phyloP scores from a whole-genome alignment of 2,888 invertebrate species.

The Tuberolachnus salignus region DNA sequence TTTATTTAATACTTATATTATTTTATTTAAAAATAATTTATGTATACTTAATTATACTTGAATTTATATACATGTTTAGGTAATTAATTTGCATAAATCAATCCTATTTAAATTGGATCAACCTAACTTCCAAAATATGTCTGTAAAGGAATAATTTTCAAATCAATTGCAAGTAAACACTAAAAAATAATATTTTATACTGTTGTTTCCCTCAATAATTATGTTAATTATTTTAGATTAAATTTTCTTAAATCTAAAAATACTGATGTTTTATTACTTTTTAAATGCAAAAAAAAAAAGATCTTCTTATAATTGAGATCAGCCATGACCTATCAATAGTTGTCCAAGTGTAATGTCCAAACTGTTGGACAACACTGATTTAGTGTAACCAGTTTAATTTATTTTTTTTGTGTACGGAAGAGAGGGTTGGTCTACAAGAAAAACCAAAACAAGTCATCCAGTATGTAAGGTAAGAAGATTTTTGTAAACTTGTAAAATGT shows the following conservation, averaged over 20 bases:
- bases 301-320: no score
- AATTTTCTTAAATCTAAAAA: not conserved
- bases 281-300: no score
- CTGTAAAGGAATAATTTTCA: constrained; percentile 29
- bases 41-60: not conserved
- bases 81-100: constrained; percentile 16
- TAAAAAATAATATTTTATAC: not conserved
- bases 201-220: constrained; percentile 2
- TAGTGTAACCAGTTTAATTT: no score
- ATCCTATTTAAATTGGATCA: constrained; percentile 17
- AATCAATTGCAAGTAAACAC: constrained; percentile 29
- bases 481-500: no score
- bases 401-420: no score
- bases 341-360: no score
- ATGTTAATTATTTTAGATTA: not conserved
- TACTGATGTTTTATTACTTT: no score
- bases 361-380: no score
- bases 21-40: not conserved
- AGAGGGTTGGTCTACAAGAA: no score
- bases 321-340: no score
- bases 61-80: constrained; percentile 33
- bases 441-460: no score
- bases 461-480: no score
- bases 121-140: constrained; percentile 16
- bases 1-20: not conserved